These are phyloP conservation scores for Eufriesea mexicana DNA, from an alignment of 1,140 invertebrate species.

Conservation along the genomic window DNA sequence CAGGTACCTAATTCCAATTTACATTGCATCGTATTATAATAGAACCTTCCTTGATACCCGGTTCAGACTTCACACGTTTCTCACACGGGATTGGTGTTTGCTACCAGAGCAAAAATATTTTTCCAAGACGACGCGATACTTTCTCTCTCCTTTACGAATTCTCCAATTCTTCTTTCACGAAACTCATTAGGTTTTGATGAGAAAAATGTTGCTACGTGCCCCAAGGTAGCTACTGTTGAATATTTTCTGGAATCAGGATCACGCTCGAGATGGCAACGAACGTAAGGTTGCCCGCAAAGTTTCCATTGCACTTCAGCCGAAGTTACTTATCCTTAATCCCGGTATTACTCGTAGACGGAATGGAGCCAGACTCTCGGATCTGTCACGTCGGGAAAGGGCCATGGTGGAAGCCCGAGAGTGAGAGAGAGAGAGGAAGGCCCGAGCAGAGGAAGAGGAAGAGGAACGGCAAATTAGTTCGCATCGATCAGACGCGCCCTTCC, in stretches of 20 bases:
- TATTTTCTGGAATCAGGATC: slow-evolving; percentile 16
- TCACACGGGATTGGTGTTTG: no score
- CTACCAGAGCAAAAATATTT: no score
- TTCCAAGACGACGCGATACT: no score
- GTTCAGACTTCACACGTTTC: no score
- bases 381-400: slow-evolving; percentile 47
- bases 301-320: slow-evolving; percentile 36
- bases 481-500: slow-evolving; percentile 57
- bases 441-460: slow-evolving; percentile 9
- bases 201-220: neutral
- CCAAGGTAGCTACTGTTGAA: neutral
- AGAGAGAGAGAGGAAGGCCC: neutral
- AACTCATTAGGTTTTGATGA: neutral
- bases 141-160: no score
- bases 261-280: slow-evolving; percentile 22
- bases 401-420: neutral
- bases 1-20: no score
- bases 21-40: no score
- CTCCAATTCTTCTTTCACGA: no score
- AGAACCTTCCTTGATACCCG: no score
- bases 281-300: slow-evolving; percentile 50
- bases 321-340: slow-evolving; percentile 67
- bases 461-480: slow-evolving; percentile 66
- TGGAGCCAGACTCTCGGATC: slow-evolving; percentile 59
- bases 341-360: slow-evolving; percentile 66